These are phyloP conservation scores for Lysandra bellargus DNA, from an alignment of 2,888 invertebrate species.

Conservation along the genomic window DNA sequence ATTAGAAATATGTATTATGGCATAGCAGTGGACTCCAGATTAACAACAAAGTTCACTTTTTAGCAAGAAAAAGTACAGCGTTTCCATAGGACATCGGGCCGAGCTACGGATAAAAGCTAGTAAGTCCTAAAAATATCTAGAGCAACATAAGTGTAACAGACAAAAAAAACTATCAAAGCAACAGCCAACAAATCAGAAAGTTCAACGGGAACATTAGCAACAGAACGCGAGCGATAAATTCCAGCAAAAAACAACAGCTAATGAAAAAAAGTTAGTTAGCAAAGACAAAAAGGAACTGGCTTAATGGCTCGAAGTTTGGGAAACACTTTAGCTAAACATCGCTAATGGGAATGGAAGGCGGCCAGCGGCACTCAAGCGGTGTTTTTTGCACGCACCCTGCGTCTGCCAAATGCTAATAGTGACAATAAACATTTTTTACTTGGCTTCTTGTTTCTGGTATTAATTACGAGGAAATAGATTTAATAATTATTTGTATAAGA, in stretches of 20 bases:
- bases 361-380: constrained; percentile 62
- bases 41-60: no score
- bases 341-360: constrained; percentile 78
- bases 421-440: constrained; percentile 28
- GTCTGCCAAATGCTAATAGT: constrained; percentile 59
- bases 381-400: constrained; percentile 63
- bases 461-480: constrained; percentile 14
- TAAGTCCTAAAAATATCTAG: not conserved
- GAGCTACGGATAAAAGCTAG: not conserved
- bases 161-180: not conserved
- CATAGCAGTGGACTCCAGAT: no score
- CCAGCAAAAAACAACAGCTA: constrained; percentile 63
- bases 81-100: no score
- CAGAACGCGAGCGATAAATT: constrained; percentile 39
- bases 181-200: constrained; percentile 8
- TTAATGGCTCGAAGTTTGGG: constrained; percentile 75
- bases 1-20: no score
- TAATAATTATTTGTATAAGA: not conserved
- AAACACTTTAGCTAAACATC: constrained; percentile 79
- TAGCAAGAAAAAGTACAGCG: no score
- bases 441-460: constrained; percentile 29
- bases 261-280: constrained; percentile 65
- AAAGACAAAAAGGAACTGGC: constrained; percentile 69
- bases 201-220: constrained; percentile 34
- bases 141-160: not conserved